Evolutionary conservation across 2,797 vertebrate species (phyloP), one percentile per base, ranked within the genome.

Genomic region (Acanthopagrus latus): DNA sequence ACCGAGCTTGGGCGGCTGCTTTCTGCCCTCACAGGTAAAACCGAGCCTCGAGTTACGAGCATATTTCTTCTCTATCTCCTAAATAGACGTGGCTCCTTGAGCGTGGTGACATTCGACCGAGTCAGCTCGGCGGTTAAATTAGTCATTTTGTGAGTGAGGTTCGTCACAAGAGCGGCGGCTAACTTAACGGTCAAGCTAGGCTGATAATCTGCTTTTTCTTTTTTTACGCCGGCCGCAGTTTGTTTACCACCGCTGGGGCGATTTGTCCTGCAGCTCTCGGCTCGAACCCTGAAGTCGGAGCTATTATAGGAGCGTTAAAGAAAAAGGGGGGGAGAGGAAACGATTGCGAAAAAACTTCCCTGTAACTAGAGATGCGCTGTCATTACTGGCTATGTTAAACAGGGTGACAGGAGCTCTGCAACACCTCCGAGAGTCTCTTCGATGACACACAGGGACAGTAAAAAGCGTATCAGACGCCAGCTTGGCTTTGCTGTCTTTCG

Each of bases 271-370:
- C 46, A 18, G 21, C 27, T 54, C 44, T 11, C 21, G 16, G 4
- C 5, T 5, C 5, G 2, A 8, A 52, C 38, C 25, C 3, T 21
- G 4, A 14, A 44, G 27, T 17, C n/a, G 0, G 0, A n/a, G 11
- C 5, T 47, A 1, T 17, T 46, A 7, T 0, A 18, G 1, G 54
- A 2, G 6, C 4, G 12, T 1, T 17, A n/a, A 60, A 6, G 64
- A 56, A 58, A 59, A 5, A 59, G 44, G 51, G 3, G 3, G 27
- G 1, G 13, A 65, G 77, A 81, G 83, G 87, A 91, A 87, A 79
- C n/a, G 27, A n/a, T 78, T 59, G 54, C 38, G 17, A 72, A 85
- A 90, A 88, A 90, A 88, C 84, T 83, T 85, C 74, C 78, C 8
- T 6, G 59, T 57, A 79, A 71, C 43, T 18, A 54, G 63, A 83